These are phyloP conservation scores for Fundulus diaphanus DNA, from an alignment of 2,797 vertebrate species.

Conservation along the genomic window DNA sequence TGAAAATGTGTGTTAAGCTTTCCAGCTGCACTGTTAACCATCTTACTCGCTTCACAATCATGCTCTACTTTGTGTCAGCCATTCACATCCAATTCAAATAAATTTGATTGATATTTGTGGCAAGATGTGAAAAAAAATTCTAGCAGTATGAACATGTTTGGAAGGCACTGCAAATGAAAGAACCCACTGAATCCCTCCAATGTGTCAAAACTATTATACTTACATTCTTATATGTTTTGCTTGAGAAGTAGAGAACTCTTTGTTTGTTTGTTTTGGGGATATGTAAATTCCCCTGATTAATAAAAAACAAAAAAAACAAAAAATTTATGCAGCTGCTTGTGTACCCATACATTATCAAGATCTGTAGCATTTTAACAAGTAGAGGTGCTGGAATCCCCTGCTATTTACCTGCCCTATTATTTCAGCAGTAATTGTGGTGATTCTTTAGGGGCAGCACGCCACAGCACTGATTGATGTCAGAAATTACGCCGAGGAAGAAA, in stretches of 20 bases:
- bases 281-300: neutral
- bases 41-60: neutral
- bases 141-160: neutral
- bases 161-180: neutral
- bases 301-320: no score
- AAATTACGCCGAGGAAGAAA: slow-evolving; percentile 44
- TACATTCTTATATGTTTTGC: neutral
- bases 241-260: neutral
- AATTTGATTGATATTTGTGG: neutral
- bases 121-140: neutral
- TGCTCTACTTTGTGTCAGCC: no score
- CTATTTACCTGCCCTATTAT: slow-evolving; percentile 27
- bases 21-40: neutral
- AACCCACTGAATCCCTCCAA: neutral
- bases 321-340: slow-evolving; percentile 7
- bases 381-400: slow-evolving; percentile 8
- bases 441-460: slow-evolving; percentile 29
- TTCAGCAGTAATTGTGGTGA: slow-evolving; percentile 27
- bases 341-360: slow-evolving; percentile 43
- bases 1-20: neutral
- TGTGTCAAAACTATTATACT: neutral
- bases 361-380: slow-evolving; percentile 18
- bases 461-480: slow-evolving; percentile 42
- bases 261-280: neutral
- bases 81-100: neutral